Evolutionary conservation across 2,797 vertebrate genomes (phyloP).

Genomic region (Rhincodon typus): DNA sequence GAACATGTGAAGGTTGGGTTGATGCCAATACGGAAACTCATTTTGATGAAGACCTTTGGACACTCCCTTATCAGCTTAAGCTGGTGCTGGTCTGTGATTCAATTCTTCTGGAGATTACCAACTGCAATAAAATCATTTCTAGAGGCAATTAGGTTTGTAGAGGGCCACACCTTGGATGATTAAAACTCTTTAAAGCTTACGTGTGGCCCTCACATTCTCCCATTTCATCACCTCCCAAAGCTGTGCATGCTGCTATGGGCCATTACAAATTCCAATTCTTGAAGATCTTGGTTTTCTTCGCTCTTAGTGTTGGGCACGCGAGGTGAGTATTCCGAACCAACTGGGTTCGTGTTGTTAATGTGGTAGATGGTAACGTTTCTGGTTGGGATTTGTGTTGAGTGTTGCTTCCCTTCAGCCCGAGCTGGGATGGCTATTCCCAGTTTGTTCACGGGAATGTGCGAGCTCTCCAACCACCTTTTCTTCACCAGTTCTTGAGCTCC

Average conservation of each 20-base stretch:
- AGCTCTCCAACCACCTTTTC: too few relatives aligned
- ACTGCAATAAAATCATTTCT: not conserved
- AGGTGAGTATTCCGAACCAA: not conserved
- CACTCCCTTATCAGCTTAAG: not conserved
- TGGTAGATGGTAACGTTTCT: too few relatives aligned
- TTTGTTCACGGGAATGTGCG: too few relatives aligned
- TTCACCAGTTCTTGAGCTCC: too few relatives aligned
- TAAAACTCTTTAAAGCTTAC: accelerated
- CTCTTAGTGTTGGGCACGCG: accelerated
- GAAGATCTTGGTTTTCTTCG: not conserved
- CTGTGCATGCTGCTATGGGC: not conserved
- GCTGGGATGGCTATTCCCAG: too few relatives aligned
- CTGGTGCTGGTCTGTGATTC: not conserved
- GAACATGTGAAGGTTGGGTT: not conserved
- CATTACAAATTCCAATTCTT: too few relatives aligned
- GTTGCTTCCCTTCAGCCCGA: too few relatives aligned
- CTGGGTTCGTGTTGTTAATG: not conserved
- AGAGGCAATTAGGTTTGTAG: too few relatives aligned
- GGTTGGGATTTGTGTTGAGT: too few relatives aligned
- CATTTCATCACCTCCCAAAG: not conserved
- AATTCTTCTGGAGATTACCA: not conserved
- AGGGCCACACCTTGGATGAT: not conserved
- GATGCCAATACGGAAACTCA: not conserved
- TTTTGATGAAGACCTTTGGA: not conserved
- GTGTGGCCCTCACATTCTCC: accelerated